Conservation (phyloP, 2,113 vertebrate genomes). For the Pundamilia nyererei region DNA sequence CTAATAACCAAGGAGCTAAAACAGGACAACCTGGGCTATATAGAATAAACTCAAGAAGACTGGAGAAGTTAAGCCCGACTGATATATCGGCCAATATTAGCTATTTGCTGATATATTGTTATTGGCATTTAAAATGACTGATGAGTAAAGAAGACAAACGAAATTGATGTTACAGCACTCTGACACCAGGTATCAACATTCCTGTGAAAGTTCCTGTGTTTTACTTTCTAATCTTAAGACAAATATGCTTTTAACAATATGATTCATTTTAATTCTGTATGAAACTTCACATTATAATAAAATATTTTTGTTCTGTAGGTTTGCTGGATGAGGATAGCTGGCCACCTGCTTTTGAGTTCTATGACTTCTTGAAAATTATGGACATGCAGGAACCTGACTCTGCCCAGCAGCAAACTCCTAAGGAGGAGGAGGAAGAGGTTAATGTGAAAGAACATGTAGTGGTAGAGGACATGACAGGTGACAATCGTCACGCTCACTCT, state of each 20-base stretch:
- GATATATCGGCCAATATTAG: neutral
- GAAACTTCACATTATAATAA: neutral
- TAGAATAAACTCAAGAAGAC: neutral
- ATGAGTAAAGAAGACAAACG: neutral
- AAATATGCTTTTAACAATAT: neutral
- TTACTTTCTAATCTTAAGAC: neutral
- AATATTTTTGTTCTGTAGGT: constrained; percentile 57
- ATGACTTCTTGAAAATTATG: constrained; percentile 85
- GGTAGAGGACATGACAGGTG: neutral
- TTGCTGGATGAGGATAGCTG: constrained; percentile 75
- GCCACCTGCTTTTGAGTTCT: constrained; percentile 79
- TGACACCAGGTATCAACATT: neutral
- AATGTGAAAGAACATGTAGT: neutral
- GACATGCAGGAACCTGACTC: constrained; percentile 61
- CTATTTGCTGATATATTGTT: neutral
- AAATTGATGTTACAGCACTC: neutral
- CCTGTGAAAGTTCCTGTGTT: neutral
- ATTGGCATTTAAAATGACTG: neutral
- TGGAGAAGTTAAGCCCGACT: neutral
- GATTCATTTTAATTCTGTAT: neutral
- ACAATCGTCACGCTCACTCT: constrained; percentile 24
- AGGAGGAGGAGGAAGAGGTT: neutral
- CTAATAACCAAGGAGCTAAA: neutral
- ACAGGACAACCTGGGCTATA: neutral
- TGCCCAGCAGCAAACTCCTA: constrained; percentile 14